A percentile compares a stretch with the other conserved stretches of the same genome.
Conservation (phyloP, 1,140 invertebrate genomes). For the Drosophila lini region DNA sequence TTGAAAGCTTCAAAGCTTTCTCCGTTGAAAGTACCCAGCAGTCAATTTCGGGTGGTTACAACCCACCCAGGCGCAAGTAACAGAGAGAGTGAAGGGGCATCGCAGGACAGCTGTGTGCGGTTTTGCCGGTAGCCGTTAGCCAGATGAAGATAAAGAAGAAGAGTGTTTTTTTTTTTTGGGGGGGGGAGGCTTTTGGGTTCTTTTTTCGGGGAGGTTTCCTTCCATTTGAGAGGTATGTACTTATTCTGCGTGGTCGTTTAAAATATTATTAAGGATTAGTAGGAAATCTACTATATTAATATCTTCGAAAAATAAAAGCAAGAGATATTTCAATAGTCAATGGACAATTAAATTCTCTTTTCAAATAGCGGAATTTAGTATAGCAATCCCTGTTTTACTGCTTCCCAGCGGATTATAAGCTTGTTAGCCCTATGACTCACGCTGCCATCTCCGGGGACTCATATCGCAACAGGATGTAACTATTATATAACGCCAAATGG, state of each 20-base stretch:
- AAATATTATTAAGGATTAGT: not conserved
- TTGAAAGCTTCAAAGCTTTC: slow-evolving; percentile 45
- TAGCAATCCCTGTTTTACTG: not conserved
- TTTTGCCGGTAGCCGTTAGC: slow-evolving; percentile 62
- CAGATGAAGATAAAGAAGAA: slow-evolving; percentile 31
- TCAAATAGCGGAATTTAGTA: not conserved
- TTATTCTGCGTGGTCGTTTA: not conserved
- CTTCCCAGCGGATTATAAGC: slow-evolving; percentile 2
- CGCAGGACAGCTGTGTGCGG: slow-evolving; percentile 62
- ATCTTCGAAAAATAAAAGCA: not conserved
- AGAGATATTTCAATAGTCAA: not conserved
- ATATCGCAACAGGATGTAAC: slow-evolving; percentile 60
- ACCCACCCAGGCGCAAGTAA: not conserved
- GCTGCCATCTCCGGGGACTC: slow-evolving; percentile 40
- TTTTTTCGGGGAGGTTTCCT: slow-evolving; percentile 2
- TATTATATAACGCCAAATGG: slow-evolving; percentile 72
- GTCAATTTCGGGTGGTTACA: slow-evolving; percentile 12
- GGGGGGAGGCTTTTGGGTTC: not conserved
- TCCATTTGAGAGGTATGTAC: not conserved
- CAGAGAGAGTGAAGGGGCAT: slow-evolving; percentile 12
- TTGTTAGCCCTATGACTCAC: slow-evolving; percentile 45
- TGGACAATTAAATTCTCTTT: too few species aligned
- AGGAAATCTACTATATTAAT: not conserved
- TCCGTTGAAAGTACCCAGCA: slow-evolving; percentile 34
- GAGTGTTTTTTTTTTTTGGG: too few species aligned